Evolutionary conservation across 2,888 invertebrate genomes (phyloP).

Genomic region (Ormyrus nitidulus): DNA sequence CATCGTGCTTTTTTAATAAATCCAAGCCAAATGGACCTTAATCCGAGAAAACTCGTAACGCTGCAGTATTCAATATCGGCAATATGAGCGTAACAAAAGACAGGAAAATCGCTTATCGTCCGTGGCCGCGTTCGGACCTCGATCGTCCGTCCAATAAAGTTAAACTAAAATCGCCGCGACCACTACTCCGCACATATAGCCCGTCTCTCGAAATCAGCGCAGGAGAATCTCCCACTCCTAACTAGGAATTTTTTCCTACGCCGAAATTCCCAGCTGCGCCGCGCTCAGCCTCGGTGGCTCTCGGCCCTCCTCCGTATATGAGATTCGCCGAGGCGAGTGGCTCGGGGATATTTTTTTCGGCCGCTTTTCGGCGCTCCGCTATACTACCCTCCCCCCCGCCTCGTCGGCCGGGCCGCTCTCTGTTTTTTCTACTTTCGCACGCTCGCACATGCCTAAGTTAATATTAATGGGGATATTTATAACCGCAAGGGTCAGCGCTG

Average conservation of each 20-base stretch:
- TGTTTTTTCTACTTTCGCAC: constrained; percentile 65
- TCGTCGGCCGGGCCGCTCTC: constrained; percentile 36
- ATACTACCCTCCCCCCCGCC: too few relatives aligned
- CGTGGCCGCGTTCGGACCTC: too few relatives aligned
- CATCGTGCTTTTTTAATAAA: too few relatives aligned
- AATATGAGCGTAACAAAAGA: too few relatives aligned
- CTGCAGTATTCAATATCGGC: too few relatives aligned
- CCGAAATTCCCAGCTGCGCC: constrained; percentile 22
- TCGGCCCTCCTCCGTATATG: constrained; percentile 41
- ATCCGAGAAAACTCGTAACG: too few relatives aligned
- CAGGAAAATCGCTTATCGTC: too few relatives aligned
- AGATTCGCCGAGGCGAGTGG: constrained; percentile 72
- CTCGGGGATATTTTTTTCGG: constrained; percentile 69
- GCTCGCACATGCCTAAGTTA: constrained; percentile 71
- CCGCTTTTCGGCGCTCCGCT: neutral
- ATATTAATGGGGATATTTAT: constrained; percentile 76
- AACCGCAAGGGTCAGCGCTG: constrained; percentile 64
- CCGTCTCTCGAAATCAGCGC: neutral
- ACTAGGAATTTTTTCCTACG: constrained; percentile 33
- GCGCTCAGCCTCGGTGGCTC: neutral
- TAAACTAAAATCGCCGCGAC: too few relatives aligned
- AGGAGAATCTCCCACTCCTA: neutral
- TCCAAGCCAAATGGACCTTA: too few relatives aligned
- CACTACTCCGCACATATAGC: too few relatives aligned
- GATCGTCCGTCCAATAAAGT: too few relatives aligned